Conservation (phyloP, 2,888 invertebrate genomes). For the Platycheirus albimanus region DNA sequence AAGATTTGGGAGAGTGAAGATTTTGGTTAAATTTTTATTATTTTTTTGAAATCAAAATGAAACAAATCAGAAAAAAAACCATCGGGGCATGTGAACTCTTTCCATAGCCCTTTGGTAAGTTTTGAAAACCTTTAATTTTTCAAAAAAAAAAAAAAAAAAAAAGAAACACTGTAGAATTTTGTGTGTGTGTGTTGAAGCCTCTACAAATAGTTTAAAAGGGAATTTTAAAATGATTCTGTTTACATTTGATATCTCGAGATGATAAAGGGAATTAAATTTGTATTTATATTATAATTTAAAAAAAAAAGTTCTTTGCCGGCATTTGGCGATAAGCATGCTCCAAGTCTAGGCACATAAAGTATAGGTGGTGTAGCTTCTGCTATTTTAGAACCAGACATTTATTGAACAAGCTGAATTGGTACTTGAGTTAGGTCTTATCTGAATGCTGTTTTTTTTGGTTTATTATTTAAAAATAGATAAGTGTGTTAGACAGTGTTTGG, state of each 20-base stretch:
- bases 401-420: slow-evolving; percentile 41
- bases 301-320: slow-evolving; percentile 21
- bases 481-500: slow-evolving; percentile 54
- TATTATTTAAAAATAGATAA: slow-evolving; percentile 52
- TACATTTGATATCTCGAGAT: slow-evolving; percentile 35
- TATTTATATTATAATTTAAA: slow-evolving; percentile 12
- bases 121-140: slow-evolving; percentile 38
- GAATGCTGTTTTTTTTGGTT: slow-evolving; percentile 27
- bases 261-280: slow-evolving; percentile 10
- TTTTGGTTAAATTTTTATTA: slow-evolving; percentile 28
- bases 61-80: slow-evolving; percentile 26
- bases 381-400: slow-evolving; percentile 26
- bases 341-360: neutral
- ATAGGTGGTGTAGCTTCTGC: neutral
- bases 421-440: slow-evolving; percentile 40
- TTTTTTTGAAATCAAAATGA: neutral
- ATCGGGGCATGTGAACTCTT: slow-evolving; percentile 60
- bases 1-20: slow-evolving; percentile 40
- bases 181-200: too few relatives aligned
- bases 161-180: too few relatives aligned
- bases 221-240: too few relatives aligned
- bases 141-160: neutral
- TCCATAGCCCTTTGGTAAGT: slow-evolving; percentile 68
- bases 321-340: slow-evolving; percentile 27
- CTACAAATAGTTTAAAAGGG: too few relatives aligned